Percentiles rank a stretch among this genome's conserved stretches.
Conservation (phyloP, 35 echinoderm and acorn worm species). For the Diadema setosum region DNA sequence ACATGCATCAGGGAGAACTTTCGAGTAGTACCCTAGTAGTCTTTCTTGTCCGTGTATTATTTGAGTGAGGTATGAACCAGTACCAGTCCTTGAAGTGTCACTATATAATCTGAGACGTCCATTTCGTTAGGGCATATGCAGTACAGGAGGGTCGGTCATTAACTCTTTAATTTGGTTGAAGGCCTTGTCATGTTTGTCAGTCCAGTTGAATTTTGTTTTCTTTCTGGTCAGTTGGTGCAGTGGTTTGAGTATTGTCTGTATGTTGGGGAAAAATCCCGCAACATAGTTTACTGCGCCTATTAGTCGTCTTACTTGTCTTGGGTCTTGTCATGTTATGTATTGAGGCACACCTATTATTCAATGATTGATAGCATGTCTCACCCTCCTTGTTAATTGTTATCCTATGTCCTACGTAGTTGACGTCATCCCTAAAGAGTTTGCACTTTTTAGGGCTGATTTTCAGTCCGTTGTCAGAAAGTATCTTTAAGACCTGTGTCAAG, state of each 20-base stretch:
- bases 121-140: slow-evolving; percentile 1
- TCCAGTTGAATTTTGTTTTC: slow-evolving; percentile 33
- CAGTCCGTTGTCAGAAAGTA: not conserved
- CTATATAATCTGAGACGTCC: slow-evolving; percentile 41
- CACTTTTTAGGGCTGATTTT: slow-evolving; percentile 48
- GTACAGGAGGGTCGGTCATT: slow-evolving; percentile 7
- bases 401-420: slow-evolving; percentile 28
- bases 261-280: slow-evolving; percentile 4
- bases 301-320: not conserved
- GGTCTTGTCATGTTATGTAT: not conserved
- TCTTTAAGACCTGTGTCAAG: not conserved
- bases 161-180: slow-evolving; percentile 48
- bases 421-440: not conserved
- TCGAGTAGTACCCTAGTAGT: slow-evolving; percentile 60
- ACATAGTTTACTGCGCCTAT: slow-evolving; percentile 56
- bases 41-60: slow-evolving; percentile 18
- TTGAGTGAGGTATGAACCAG: slow-evolving; percentile 50
- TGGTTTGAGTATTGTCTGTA: slow-evolving; percentile 13
- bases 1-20: slow-evolving; percentile 17
- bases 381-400: not conserved
- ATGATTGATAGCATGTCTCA: not conserved
- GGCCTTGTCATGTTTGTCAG: slow-evolving; percentile 4
- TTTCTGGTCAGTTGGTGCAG: slow-evolving; percentile 32
- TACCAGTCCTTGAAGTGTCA: slow-evolving; percentile 38
- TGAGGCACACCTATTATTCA: slow-evolving; percentile 1